phyloP scores from a whole-genome alignment of 2,797 vertebrate species.

The Myioborus miniatus region DNA sequence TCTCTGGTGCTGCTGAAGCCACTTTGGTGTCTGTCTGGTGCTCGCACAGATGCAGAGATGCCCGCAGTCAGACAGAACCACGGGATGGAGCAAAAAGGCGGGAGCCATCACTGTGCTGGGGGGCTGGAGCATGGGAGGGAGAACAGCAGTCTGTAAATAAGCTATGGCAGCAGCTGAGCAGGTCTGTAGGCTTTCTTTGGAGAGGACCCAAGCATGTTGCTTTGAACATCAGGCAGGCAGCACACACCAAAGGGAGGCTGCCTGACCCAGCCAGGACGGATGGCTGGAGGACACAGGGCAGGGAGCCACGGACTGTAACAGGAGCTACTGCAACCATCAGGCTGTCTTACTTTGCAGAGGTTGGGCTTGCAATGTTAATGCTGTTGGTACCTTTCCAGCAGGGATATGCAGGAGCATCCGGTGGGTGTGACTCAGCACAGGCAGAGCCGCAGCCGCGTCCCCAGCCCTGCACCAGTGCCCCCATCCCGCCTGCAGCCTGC shows the following conservation, averaged over 20 bases:
- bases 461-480: background rate
- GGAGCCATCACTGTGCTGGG: background rate
- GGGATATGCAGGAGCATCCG: background rate
- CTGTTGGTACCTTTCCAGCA: constrained; percentile 39
- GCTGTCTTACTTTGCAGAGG: background rate
- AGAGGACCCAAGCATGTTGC: background rate
- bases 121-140: background rate
- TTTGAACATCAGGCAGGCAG: background rate
- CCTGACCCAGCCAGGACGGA: fast-evolving
- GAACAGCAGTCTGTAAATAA: background rate
- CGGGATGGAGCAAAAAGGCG: fast-evolving
- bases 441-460: background rate
- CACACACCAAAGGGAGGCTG: background rate
- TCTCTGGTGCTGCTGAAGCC: background rate
- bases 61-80: background rate
- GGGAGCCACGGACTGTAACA: background rate
- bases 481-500: background rate
- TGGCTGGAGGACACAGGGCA: background rate
- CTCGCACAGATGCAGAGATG: background rate
- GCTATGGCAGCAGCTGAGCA: background rate
- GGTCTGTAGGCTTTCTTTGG: background rate
- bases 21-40: background rate
- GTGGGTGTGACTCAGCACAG: constrained; percentile 25
- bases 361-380: background rate
- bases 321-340: background rate